Conservation (phyloP, 2,113 vertebrate species). For the Opisthocomus hoazin region DNA sequence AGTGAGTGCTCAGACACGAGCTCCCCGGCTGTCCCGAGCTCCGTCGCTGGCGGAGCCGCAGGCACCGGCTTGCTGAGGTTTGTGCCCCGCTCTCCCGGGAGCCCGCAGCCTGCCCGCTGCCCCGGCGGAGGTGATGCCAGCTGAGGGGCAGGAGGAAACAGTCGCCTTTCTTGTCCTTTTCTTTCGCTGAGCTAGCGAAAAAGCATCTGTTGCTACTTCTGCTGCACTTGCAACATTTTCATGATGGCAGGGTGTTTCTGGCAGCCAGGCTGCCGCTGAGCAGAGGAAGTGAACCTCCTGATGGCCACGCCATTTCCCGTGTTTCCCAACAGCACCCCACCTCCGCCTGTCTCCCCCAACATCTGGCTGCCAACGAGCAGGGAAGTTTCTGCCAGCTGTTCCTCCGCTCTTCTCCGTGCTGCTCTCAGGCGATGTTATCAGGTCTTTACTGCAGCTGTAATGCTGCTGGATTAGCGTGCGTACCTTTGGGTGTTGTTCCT, state of each 20-base stretch:
- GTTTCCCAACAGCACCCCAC: constrained; percentile 7
- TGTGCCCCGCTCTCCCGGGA: background rate
- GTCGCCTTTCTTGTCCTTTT: background rate
- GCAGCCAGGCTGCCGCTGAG: constrained; percentile 12
- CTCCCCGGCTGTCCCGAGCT: background rate
- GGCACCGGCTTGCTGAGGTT: background rate
- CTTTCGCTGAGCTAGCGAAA: background rate
- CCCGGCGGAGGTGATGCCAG: background rate
- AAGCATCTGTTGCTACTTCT: background rate
- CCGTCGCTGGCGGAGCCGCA: background rate
- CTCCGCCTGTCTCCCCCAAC: background rate
- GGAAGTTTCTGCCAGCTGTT: background rate
- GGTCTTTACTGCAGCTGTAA: background rate
- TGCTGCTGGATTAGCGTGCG: background rate
- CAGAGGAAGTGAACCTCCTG: constrained; percentile 61
- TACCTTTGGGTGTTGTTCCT: background rate
- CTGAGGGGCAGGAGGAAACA: background rate
- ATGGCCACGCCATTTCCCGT: constrained; percentile 44
- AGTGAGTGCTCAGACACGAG: background rate
- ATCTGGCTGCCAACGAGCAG: background rate
- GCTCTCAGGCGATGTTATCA: background rate
- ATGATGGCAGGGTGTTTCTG: background rate
- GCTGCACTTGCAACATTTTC: constrained; percentile 37
- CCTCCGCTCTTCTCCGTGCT: background rate
- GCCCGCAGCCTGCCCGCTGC: background rate